phyloP scores from a whole-genome alignment of 2,113 vertebrate genomes.

The Megaleporinus macrocephalus region DNA sequence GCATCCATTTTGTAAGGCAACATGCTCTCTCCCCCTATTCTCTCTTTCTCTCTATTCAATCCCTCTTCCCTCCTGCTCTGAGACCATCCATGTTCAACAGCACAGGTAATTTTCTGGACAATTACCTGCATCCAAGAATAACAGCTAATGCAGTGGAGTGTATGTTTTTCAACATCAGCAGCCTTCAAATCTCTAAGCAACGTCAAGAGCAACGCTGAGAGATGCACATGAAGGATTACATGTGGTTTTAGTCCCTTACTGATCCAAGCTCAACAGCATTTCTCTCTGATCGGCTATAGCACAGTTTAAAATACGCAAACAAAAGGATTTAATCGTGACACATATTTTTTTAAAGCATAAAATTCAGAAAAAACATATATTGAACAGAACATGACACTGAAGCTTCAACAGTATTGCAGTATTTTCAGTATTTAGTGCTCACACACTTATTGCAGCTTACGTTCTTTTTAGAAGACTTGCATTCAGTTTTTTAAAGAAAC shows the following conservation, averaged over 20 bases:
- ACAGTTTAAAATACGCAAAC: neutral
- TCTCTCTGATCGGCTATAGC: neutral
- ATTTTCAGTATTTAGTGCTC: too few relatives aligned
- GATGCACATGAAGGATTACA: neutral
- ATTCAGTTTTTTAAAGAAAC: too few relatives aligned
- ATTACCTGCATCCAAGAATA: constrained; percentile 3
- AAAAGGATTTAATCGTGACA: neutral
- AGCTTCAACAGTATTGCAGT: too few relatives aligned
- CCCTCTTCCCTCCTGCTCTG: neutral
- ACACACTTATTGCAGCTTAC: too few relatives aligned
- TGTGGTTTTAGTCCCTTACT: neutral
- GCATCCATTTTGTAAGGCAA: too few relatives aligned
- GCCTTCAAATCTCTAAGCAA: neutral
- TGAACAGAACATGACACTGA: too few relatives aligned
- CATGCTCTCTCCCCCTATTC: too few relatives aligned
- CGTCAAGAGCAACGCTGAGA: neutral
- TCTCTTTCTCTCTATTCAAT: too few relatives aligned
- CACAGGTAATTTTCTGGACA: neutral
- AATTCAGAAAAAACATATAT: too few relatives aligned
- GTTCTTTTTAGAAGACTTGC: too few relatives aligned
- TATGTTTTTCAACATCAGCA: neutral
- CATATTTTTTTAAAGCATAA: too few relatives aligned
- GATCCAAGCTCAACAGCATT: neutral
- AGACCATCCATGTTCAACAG: neutral
- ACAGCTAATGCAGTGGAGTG: neutral